These are phyloP conservation scores for Nymphicus hollandicus DNA, from an alignment of 2,113 vertebrate genomes.

Conservation along the genomic window DNA sequence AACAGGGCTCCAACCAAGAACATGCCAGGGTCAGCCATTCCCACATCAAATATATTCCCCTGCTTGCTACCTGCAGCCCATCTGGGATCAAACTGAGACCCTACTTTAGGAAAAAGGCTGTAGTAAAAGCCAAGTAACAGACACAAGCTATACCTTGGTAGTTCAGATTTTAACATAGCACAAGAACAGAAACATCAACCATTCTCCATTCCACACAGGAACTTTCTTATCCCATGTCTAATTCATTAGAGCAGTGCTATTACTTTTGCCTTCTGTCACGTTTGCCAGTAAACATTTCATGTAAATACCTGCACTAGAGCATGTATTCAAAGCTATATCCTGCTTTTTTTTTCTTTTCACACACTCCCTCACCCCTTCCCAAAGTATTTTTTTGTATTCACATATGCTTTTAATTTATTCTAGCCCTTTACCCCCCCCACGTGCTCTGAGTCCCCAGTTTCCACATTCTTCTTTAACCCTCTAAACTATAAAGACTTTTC, in stretches of 20 bases:
- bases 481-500: not conserved
- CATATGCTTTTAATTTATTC: conserved; percentile 39
- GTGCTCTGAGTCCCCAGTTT: fast-evolving
- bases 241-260: not conserved
- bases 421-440: not conserved
- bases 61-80: not conserved
- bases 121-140: not conserved
- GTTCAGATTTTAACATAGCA: not conserved
- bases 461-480: conserved; percentile 20
- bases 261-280: not conserved
- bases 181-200: not conserved
- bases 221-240: not conserved
- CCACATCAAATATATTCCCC: not conserved
- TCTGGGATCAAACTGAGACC: not conserved
- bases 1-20: not conserved
- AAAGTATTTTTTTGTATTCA: not conserved
- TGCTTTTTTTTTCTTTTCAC: not conserved
- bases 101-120: not conserved
- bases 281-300: not conserved
- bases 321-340: not conserved
- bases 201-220: not conserved
- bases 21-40: not conserved
- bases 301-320: not conserved
- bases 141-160: fast-evolving
- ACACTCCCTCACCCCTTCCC: not conserved